phyloP scores from a whole-genome alignment of 1,140 invertebrate species.

The Euwallacea fornicatus region DNA sequence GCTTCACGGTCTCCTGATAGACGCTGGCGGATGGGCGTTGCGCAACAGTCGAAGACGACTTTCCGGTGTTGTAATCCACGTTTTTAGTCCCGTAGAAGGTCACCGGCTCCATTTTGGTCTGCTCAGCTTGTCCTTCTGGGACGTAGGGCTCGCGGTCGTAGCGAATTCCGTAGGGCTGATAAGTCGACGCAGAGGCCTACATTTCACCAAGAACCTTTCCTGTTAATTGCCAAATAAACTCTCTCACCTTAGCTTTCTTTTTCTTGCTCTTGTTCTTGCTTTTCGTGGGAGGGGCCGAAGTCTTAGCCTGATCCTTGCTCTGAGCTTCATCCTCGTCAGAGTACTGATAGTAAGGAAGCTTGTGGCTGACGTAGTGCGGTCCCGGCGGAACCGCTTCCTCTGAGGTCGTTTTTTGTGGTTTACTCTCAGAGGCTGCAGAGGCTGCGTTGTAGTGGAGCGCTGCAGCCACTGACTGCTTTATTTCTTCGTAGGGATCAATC shows the following conservation, averaged over 20 bases:
- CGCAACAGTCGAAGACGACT: conserved; percentile 42
- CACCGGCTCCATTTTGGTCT: conserved; percentile 23
- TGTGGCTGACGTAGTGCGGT: conserved; percentile 32
- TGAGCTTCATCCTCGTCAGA: conserved; percentile 23
- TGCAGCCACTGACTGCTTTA: conserved; percentile 10
- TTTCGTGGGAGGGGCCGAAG: conserved; percentile 16
- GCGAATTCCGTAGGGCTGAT: not conserved
- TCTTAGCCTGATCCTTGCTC: conserved; percentile 29
- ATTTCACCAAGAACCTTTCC: not conserved
- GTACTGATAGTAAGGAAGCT: conserved; percentile 18
- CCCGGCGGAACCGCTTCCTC: conserved; percentile 34
- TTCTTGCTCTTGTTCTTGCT: conserved; percentile 17
- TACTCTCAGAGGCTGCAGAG: not conserved
- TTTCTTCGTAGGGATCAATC: conserved; percentile 20
- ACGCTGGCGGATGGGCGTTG: conserved; percentile 41
- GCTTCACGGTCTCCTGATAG: conserved; percentile 25
- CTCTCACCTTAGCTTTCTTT: conserved; percentile 24
- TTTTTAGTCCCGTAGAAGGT: conserved; percentile 29
- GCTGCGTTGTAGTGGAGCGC: not conserved
- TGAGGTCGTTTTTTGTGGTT: conserved; percentile 33
- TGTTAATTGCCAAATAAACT: not conserved
- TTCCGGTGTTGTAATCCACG: conserved; percentile 43
- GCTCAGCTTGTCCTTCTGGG: conserved; percentile 22
- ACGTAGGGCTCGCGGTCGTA: not conserved
- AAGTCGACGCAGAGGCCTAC: not conserved